These are phyloP conservation scores for Smutsia gigantea DNA, from an alignment of 2,797 vertebrate species.

Conservation along the genomic window DNA sequence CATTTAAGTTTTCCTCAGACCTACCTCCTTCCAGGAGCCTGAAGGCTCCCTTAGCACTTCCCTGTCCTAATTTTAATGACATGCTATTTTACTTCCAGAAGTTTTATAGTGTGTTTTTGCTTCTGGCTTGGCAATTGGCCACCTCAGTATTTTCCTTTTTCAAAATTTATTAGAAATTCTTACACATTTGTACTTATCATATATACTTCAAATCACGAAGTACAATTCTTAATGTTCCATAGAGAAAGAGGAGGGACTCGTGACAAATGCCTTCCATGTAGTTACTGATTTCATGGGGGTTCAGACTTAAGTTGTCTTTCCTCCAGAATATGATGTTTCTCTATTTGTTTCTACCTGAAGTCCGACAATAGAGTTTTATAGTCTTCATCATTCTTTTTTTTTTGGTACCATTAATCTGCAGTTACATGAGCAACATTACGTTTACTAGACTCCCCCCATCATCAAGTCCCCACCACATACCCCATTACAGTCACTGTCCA, in stretches of 20 bases:
- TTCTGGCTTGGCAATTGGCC: neutral
- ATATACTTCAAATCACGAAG: neutral
- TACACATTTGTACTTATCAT: neutral
- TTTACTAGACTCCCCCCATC: too few relatives aligned
- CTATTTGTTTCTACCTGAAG: neutral
- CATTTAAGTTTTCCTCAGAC: neutral
- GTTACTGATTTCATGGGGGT: neutral
- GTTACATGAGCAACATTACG: too few relatives aligned
- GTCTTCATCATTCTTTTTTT: neutral
- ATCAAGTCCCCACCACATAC: too few relatives aligned
- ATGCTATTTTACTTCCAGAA: neutral
- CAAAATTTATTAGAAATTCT: neutral
- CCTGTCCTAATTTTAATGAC: neutral
- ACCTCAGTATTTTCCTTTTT: neutral
- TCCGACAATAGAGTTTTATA: neutral
- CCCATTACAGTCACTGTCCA: too few relatives aligned
- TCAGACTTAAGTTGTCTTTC: neutral
- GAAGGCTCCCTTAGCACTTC: neutral
- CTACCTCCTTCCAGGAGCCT: neutral
- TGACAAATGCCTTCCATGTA: neutral
- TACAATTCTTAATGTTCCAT: neutral
- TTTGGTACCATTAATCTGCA: too few relatives aligned
- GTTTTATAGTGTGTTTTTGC: neutral
- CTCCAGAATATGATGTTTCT: neutral
- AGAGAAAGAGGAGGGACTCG: neutral